phyloP scores from a whole-genome alignment of 2,797 vertebrate species.

The Rallus crepitans region DNA sequence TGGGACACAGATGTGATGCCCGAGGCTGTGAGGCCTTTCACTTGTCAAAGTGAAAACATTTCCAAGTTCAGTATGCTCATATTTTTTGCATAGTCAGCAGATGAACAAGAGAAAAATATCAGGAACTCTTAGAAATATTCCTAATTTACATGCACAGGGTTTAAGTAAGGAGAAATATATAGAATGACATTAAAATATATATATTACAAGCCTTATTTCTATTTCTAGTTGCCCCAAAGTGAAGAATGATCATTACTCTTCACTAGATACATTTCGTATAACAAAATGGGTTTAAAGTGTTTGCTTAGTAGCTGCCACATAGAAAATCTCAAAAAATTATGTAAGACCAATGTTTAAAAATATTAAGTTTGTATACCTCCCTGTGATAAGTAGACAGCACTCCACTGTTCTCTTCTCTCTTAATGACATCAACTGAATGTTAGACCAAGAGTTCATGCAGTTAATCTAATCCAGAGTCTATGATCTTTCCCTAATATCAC shows the following conservation, averaged over 20 bases:
- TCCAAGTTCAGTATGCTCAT: not conserved
- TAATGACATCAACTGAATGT: not conserved
- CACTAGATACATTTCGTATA: accelerated
- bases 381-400: not conserved
- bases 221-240: not conserved
- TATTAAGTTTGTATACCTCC: not conserved
- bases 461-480: not conserved
- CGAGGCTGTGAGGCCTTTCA: not conserved
- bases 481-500: not conserved
- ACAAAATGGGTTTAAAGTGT: not conserved
- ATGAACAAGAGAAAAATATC: not conserved
- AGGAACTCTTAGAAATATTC: not conserved
- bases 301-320: not conserved
- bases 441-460: not conserved
- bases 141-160: not conserved
- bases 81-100: not conserved
- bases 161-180: not conserved
- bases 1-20: not conserved
- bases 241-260: not conserved
- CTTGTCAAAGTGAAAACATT: not conserved
- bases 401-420: not conserved
- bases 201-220: not conserved
- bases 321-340: not conserved
- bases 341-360: not conserved
- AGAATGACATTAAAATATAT: not conserved